A percentile compares a stretch with the other conserved stretches of the same genome.
Conservation (phyloP, 2,888 invertebrate species). For the Lamellibrachia satsuma region DNA sequence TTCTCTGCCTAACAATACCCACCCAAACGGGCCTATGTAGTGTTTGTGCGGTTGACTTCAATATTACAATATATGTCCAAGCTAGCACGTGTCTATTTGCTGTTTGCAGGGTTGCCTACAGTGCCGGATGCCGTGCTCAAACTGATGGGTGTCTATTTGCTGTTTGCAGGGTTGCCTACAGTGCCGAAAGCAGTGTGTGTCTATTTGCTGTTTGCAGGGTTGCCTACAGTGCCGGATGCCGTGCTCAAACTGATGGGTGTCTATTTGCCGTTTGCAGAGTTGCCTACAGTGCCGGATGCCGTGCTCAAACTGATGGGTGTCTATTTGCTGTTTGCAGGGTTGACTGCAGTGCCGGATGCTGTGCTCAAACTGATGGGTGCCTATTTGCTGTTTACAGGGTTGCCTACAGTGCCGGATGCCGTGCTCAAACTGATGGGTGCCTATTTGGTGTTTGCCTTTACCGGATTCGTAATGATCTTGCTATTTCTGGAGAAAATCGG, state of each 20-base stretch:
- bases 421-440: slow-evolving; percentile 60
- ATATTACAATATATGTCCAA: neutral
- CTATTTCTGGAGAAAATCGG: slow-evolving; percentile 60
- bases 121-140: slow-evolving; percentile 45
- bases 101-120: slow-evolving; percentile 32
- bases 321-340: slow-evolving; percentile 54
- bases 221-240: slow-evolving; percentile 35
- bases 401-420: slow-evolving; percentile 36
- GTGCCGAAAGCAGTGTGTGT: neutral
- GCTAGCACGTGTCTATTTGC: neutral
- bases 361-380: neutral
- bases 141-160: slow-evolving; percentile 61
- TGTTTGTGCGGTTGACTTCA: slow-evolving; percentile 46
- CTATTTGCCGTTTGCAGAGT: slow-evolving; percentile 51
- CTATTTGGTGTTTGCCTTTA: slow-evolving; percentile 58
- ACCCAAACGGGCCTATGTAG: slow-evolving; percentile 47
- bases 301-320: slow-evolving; percentile 59
- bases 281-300: slow-evolving; percentile 35
- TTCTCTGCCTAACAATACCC: too few species aligned
- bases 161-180: slow-evolving; percentile 45
- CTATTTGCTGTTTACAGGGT: slow-evolving; percentile 29
- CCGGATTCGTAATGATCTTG: slow-evolving; percentile 59
- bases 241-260: slow-evolving; percentile 59
- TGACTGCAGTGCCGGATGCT: too few species aligned
- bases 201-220: slow-evolving; percentile 29